Base-by-base conservation (phyloP, 2,888 invertebrate genomes). In the Harmothoe impar region DNA sequence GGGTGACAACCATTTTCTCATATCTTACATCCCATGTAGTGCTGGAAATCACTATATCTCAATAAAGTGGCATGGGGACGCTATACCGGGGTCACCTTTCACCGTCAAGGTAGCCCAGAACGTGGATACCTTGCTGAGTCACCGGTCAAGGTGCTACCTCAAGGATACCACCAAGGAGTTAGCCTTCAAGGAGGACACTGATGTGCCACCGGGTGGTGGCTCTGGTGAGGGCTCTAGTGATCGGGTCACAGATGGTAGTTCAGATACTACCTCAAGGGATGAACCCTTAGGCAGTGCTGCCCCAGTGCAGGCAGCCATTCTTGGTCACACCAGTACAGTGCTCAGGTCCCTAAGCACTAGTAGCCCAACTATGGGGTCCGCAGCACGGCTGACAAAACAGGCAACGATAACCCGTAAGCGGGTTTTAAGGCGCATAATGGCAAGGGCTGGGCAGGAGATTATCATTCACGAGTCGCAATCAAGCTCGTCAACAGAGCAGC, bases 81-180 rank as follows among this genome's bases (percentile, higher is more conserved):
- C 94, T 88, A 93, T 95, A 20, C 93, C 93, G 33, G 94, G 94
- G 23, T 94, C 94, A 78, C 95, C 95, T 0, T 95, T 94, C 90
- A 93, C 93, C 81, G 93, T 94, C 7, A 94, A 93, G 91, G 93
- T 95, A 51, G 89, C 89, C 12, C 68, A 92, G 23, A 78, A 89
- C 23, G 77, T 91, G 5, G 91, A 90, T 54, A 88, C 88, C 35
- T 91, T 92, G 15, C 89, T 89, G n/a, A 54, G 5, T 17, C 17
- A 86, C 54, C 51, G 54, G 20, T 29, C 86, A 31, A 86, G 86
- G 54, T 5, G 25, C 25, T 52, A 31, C 31, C 54, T 52, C 5
- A 86, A 86, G 54, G 31, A 77, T 7, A 33, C 25, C 23, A 33
- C 62, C 43, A 90, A 81, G 62, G 86, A 89, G n/a, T 56, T 51